Evolutionary conservation across 2,888 invertebrate species (phyloP).

Genomic region (Protula sp.): DNA sequence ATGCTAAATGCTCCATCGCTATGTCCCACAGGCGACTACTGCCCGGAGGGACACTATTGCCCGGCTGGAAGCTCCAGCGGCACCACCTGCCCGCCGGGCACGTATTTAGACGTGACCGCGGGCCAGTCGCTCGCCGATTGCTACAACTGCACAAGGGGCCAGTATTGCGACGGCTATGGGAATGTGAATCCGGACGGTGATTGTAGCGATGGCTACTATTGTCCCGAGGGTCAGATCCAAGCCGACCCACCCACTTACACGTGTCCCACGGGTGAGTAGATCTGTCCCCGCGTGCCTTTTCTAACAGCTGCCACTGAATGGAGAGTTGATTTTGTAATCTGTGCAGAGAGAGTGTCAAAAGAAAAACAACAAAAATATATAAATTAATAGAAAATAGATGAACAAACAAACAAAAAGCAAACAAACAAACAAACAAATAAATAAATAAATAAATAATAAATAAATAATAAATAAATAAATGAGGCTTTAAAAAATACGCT

Average conservation of each 20-base stretch:
- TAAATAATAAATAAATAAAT: too few species aligned
- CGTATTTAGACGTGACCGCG: slow-evolving; percentile 41
- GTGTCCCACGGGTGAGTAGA: slow-evolving; percentile 43
- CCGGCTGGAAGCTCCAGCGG: slow-evolving; percentile 23
- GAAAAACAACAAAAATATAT: too few species aligned
- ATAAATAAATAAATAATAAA: too few species aligned
- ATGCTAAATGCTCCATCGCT: too few species aligned
- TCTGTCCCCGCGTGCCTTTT: too few species aligned
- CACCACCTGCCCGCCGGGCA: slow-evolving; percentile 42
- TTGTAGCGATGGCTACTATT: slow-evolving; percentile 43
- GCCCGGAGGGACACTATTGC: slow-evolving; percentile 39
- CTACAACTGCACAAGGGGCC: slow-evolving; percentile 35
- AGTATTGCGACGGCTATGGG: slow-evolving; percentile 45
- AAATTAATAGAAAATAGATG: too few species aligned
- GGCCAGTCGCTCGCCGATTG: slow-evolving; percentile 34
- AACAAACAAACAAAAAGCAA: too few species aligned
- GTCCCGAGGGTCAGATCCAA: slow-evolving; percentile 38
- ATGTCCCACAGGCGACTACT: slow-evolving; percentile 30
- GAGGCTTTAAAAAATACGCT: too few species aligned
- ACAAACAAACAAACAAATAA: too few species aligned
- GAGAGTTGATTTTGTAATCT: too few species aligned
- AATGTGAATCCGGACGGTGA: slow-evolving; percentile 31
- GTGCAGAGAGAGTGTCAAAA: too few species aligned
- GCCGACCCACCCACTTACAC: slow-evolving; percentile 35
- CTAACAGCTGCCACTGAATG: too few species aligned